Evolutionary conservation across 2,888 invertebrate genomes (phyloP), one percentile per base, ranked within the genome.

Genomic region (Diadegma fenestrale): DNA sequence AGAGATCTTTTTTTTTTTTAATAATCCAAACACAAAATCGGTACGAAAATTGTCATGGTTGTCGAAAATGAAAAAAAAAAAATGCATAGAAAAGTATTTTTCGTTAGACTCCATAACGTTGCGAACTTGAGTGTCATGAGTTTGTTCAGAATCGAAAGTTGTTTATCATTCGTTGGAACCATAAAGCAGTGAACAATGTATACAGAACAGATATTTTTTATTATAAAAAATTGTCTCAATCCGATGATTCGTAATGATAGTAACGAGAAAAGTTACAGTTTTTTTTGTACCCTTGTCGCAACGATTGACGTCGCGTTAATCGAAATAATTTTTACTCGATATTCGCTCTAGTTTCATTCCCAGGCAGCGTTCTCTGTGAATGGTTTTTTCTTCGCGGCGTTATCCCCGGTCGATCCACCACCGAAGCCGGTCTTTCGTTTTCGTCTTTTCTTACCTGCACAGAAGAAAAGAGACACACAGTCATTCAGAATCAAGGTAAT

Each of bases 361-460:
- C 93, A 93, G 58, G 87, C 64, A 64, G 89, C 83, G 75, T 89
- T 89, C 87, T 93, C 92, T 19, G 87, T 61, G 72, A 93, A 93
- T 54, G 87, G 41, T 81, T 90, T 91, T 84, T 89, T 89, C 79
- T 87, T 86, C 43, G 69, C 69, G 61, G 85, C 71, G 61, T 33
- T 79, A 81, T 87, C 84, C 43, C 86, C 82, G 48, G 71, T 64
- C 86, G 80, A 76, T 72, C 69, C 79, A 51, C 82, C 86, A 68
- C 30, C 87, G 64, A 76, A 77, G 10, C 61, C 83, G 85, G 43
- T 84, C 87, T 86, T 90, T 80, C 91, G 90, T 84, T 92, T 93
- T 87, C 92, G 90, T 86, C 90, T 90, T 26, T 92, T 91, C 88
- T 93, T 93, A 81, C 92, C 93, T 93, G 89, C 87, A 89, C 88